Evolutionary conservation across 1,140 invertebrate species (phyloP).

Genomic region (Drosophila subpulchrella): DNA sequence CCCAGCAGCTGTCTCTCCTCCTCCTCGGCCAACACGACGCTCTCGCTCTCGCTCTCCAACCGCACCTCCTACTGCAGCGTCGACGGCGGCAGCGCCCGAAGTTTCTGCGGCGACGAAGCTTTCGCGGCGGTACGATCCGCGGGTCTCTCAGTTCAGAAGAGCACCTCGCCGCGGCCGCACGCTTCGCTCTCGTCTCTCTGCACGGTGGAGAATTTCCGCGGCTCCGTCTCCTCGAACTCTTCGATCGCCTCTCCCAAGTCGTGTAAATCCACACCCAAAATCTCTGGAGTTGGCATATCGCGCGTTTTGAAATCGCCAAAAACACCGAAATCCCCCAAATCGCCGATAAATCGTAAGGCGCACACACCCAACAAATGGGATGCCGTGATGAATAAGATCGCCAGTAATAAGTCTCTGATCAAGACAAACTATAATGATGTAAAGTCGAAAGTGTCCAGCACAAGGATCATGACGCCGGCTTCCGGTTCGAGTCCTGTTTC

Average conservation of each 20-base stretch:
- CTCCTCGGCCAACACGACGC: slow-evolving; percentile 70
- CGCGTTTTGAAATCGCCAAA: slow-evolving; percentile 47
- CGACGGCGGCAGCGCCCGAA: slow-evolving; percentile 74
- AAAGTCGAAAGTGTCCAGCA: slow-evolving; percentile 90
- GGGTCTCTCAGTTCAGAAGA: slow-evolving; percentile 65
- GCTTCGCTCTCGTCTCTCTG: slow-evolving; percentile 69
- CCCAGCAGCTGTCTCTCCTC: slow-evolving; percentile 67
- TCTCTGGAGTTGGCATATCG: slow-evolving; percentile 10
- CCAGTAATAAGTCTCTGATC: slow-evolving; percentile 89
- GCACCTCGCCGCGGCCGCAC: slow-evolving; percentile 73
- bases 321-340: slow-evolving; percentile 29
- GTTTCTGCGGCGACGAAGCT: slow-evolving; percentile 79
- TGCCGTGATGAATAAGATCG: slow-evolving; percentile 92
- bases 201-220: slow-evolving; percentile 58
- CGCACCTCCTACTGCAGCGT: slow-evolving; percentile 82
- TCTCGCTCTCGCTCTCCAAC: slow-evolving; percentile 62
- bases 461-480: slow-evolving; percentile 43
- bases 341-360: slow-evolving; percentile 84
- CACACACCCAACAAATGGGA: slow-evolving; percentile 88
- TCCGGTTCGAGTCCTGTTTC: slow-evolving; percentile 21
- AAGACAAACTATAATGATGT: slow-evolving; percentile 91
- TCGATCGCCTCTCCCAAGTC: slow-evolving; percentile 66
- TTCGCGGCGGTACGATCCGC: slow-evolving; percentile 47
- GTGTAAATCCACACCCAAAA: slow-evolving; percentile 39
- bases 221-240: slow-evolving; percentile 47